Conservation (phyloP, 2,888 invertebrate species). For the Tillus elongatus region DNA sequence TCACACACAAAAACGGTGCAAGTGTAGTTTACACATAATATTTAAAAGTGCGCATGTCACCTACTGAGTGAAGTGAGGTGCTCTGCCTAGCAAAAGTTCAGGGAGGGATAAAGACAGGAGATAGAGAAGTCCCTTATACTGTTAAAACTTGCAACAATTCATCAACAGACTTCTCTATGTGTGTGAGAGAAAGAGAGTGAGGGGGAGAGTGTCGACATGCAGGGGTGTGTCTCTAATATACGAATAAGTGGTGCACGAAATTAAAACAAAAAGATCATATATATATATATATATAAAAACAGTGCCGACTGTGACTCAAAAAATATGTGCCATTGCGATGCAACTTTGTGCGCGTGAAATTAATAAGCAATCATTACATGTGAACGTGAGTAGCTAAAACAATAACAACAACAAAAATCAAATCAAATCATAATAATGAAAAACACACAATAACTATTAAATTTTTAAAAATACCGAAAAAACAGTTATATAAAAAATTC, state of each 20-base stretch:
- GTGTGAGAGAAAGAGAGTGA: too few species aligned
- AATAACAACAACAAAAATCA: constrained; percentile 35
- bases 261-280: constrained; percentile 27
- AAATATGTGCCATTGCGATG: constrained; percentile 45
- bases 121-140: constrained; percentile 3
- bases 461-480: constrained; percentile 29
- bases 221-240: constrained; percentile 35
- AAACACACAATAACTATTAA: constrained; percentile 29
- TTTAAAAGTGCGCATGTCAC: constrained; percentile 43
- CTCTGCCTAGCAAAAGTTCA: constrained; percentile 34
- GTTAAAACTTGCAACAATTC: too few species aligned
- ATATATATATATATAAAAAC: constrained; percentile 33
- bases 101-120: constrained; percentile 16
- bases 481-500: constrained; percentile 30
- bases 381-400: constrained; percentile 57
- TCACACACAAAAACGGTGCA: constrained; percentile 41
- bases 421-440: constrained; percentile 28
- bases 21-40: constrained; percentile 40
- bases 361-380: constrained; percentile 57
- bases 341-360: constrained; percentile 41
- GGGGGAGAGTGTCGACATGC: constrained; percentile 28
- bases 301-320: constrained; percentile 42
- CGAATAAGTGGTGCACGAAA: constrained; percentile 39
- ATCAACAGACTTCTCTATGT: too few species aligned
- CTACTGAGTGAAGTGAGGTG: constrained; percentile 42